Percentiles rank a stretch among this genome's conserved stretches.
These are phyloP conservation scores for Pogoniulus pusillus DNA, from an alignment of 2,797 vertebrate genomes.

Conservation along the genomic window DNA sequence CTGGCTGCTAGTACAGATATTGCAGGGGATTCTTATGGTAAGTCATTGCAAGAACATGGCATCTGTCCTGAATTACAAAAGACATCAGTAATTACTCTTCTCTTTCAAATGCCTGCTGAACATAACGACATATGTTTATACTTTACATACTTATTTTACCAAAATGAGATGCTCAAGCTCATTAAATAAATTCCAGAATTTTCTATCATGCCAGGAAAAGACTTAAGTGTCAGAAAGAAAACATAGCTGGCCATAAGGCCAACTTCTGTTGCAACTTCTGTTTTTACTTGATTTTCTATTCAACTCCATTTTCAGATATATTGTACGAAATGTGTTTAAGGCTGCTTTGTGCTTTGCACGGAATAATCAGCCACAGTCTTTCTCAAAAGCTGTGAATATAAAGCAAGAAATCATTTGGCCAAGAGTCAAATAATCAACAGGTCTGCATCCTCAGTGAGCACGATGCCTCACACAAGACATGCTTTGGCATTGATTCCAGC, in stretches of 20 bases:
- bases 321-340: slow-evolving; percentile 6
- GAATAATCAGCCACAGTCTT: slow-evolving; percentile 37
- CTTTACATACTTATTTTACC: slow-evolving; percentile 27
- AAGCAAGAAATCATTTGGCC: slow-evolving; percentile 61
- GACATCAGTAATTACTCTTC: not conserved
- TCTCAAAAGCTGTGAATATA: slow-evolving; percentile 57
- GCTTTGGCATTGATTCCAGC: not conserved
- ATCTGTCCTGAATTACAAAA: not conserved
- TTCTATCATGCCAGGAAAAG: slow-evolving; percentile 24
- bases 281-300: slow-evolving; percentile 18
- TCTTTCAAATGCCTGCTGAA: slow-evolving; percentile 15
- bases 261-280: slow-evolving; percentile 58
- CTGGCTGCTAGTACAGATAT: not conserved
- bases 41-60: not conserved
- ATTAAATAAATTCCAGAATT: slow-evolving; percentile 54
- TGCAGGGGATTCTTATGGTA: not conserved
- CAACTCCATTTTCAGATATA: slow-evolving; percentile 22
- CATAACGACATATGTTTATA: slow-evolving; percentile 5
- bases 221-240: slow-evolving; percentile 35
- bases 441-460: slow-evolving; percentile 30
- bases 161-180: slow-evolving; percentile 29
- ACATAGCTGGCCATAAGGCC: slow-evolving; percentile 29
- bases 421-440: slow-evolving; percentile 44
- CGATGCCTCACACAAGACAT: slow-evolving; percentile 16
- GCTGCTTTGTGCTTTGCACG: slow-evolving; percentile 25